Conservation (phyloP, 2,797 vertebrate species). For the Lophotriccus pileatus region DNA sequence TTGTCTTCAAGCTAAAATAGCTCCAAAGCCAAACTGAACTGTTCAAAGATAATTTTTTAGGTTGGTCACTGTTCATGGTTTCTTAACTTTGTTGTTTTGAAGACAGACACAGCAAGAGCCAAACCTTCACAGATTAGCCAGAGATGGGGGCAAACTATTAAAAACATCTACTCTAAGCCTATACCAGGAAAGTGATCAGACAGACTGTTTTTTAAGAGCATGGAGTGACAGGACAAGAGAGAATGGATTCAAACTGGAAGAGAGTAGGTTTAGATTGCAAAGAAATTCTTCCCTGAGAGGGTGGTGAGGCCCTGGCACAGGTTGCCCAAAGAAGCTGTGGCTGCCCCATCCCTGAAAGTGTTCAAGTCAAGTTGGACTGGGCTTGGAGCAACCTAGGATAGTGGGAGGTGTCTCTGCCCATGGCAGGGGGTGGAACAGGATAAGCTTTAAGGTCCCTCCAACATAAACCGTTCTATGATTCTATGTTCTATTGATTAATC, state of each 20-base stretch:
- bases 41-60: neutral
- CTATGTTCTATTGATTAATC: neutral
- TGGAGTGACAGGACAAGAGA: neutral
- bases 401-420: neutral
- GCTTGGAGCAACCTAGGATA: neutral
- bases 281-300: neutral
- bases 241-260: neutral
- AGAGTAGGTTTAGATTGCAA: neutral
- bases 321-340: neutral
- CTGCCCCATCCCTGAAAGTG: neutral
- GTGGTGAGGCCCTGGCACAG: neutral
- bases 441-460: neutral
- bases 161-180: neutral
- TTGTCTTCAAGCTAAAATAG: neutral
- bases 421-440: neutral
- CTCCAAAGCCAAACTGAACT: neutral
- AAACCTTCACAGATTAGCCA: neutral
- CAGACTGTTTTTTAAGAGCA: neutral
- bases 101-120: neutral
- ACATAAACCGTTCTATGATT: neutral
- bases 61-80: neutral
- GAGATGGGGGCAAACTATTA: neutral
- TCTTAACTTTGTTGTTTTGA: neutral
- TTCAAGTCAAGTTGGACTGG: fast-evolving
- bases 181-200: neutral